A percentile compares a stretch with the other conserved stretches of the same genome.
phyloP scores from a whole-genome alignment of 2,113 vertebrate species.

The Crotalus helleri region DNA sequence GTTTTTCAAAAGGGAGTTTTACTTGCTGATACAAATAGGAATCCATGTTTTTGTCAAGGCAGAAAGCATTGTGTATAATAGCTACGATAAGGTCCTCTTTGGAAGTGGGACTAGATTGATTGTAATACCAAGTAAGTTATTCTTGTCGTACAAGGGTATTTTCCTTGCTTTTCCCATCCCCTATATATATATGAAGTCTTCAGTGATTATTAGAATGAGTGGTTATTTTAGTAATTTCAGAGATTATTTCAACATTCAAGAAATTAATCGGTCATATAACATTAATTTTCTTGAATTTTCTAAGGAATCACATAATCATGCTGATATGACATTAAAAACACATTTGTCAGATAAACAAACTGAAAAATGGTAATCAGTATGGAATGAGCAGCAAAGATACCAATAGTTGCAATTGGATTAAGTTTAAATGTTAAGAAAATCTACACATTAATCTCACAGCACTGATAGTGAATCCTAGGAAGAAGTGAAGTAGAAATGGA shows the following conservation, averaged over 20 bases:
- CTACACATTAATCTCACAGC: neutral
- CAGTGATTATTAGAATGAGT: neutral
- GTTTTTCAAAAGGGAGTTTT: neutral
- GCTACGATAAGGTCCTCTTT: constrained; percentile 37
- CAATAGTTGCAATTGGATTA: neutral
- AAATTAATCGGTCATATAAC: neutral
- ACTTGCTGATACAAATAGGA: neutral
- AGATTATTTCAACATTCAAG: neutral
- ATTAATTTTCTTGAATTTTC: neutral
- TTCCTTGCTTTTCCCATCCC: neutral
- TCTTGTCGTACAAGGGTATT: accelerated
- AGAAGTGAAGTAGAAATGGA: neutral
- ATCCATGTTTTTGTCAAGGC: constrained; percentile 40
- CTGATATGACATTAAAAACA: neutral
- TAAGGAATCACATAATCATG: neutral
- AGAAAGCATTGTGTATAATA: constrained; percentile 12
- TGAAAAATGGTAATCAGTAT: neutral
- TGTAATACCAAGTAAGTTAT: constrained; percentile 55
- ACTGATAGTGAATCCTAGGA: neutral
- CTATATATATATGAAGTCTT: neutral
- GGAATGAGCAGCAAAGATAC: neutral
- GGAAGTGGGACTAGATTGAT: constrained; percentile 47
- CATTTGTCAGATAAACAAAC: neutral
- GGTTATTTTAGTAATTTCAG: neutral
- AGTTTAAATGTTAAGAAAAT: neutral